phyloP scores from a whole-genome alignment of 2,113 vertebrate genomes.

The Axis porcinus region DNA sequence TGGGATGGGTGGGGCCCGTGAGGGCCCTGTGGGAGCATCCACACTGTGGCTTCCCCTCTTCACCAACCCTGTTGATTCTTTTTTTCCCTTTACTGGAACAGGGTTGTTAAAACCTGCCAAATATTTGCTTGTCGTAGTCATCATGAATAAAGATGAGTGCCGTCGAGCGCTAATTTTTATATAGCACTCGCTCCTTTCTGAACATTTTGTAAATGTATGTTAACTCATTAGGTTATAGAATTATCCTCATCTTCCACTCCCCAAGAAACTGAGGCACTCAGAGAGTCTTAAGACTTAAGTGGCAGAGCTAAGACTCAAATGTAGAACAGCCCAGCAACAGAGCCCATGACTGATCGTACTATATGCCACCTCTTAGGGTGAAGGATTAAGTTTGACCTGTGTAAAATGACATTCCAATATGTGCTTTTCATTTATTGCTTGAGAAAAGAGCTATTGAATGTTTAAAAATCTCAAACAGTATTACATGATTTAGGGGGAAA shows the following conservation, averaged over 20 bases:
- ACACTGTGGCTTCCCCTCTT: background rate
- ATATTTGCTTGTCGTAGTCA: background rate
- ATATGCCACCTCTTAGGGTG: background rate
- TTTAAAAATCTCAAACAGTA: background rate
- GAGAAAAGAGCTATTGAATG: background rate
- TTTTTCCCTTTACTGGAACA: background rate
- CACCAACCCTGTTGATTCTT: background rate
- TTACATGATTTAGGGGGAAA: background rate
- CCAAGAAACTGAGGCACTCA: background rate
- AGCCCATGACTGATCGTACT: background rate
- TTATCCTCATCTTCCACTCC: background rate
- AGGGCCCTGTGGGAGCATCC: background rate
- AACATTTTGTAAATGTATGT: background rate
- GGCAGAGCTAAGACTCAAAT: background rate
- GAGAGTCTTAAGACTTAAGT: background rate
- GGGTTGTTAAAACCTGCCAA: background rate
- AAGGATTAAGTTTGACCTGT: background rate
- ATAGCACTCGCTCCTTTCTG: background rate
- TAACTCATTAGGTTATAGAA: background rate
- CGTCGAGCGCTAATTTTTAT: background rate
- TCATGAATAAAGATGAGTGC: conserved; percentile 13
- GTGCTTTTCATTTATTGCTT: conserved; percentile 2
- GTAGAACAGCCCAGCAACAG: background rate
- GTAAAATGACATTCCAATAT: background rate
- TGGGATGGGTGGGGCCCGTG: background rate